Percentiles rank a stretch among this genome's conserved stretches.
Evolutionary conservation across 2,797 vertebrate genomes (phyloP).

Genomic region (Amblyraja radiata): DNA sequence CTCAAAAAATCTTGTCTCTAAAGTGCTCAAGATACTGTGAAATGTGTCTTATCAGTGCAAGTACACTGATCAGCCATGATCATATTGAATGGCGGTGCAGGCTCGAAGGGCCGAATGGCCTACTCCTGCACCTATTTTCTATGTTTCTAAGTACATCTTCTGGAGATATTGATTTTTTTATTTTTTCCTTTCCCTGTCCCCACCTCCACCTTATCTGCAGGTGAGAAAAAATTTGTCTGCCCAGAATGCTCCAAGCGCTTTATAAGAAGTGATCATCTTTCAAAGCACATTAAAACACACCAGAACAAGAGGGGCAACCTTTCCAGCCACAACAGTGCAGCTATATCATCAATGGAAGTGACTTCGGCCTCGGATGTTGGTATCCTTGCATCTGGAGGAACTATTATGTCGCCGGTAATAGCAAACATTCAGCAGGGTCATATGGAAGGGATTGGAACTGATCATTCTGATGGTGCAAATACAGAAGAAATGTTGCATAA

Average conservation of each 20-base stretch:
- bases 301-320: slow-evolving; percentile 97
- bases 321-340: slow-evolving; percentile 68
- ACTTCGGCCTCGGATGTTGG: slow-evolving; percentile 81
- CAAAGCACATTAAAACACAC: slow-evolving; percentile 99
- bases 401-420: slow-evolving; percentile 85
- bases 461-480: slow-evolving; percentile 75
- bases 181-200: not conserved
- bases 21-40: not conserved
- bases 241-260: slow-evolving; percentile 98
- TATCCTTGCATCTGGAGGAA: slow-evolving; percentile 88
- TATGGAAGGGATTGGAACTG: slow-evolving; percentile 83
- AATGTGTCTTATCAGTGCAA: not conserved
- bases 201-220: slow-evolving; percentile 52
- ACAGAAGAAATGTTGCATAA: slow-evolving; percentile 92
- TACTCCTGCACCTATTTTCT: too few species aligned
- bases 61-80: not conserved
- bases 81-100: too few species aligned
- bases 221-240: slow-evolving; percentile 99
- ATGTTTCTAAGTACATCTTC: not conserved
- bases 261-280: slow-evolving; percentile 99
- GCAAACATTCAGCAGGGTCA: slow-evolving; percentile 95
- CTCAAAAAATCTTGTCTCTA: not conserved
- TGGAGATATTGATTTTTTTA: not conserved
- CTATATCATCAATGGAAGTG: slow-evolving; percentile 81
- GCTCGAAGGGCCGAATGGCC: too few species aligned